Evolutionary conservation across 1,140 invertebrate genomes (phyloP), one percentile per base, ranked within the genome.

Genomic region (Gonioctena quinquepunctata): DNA sequence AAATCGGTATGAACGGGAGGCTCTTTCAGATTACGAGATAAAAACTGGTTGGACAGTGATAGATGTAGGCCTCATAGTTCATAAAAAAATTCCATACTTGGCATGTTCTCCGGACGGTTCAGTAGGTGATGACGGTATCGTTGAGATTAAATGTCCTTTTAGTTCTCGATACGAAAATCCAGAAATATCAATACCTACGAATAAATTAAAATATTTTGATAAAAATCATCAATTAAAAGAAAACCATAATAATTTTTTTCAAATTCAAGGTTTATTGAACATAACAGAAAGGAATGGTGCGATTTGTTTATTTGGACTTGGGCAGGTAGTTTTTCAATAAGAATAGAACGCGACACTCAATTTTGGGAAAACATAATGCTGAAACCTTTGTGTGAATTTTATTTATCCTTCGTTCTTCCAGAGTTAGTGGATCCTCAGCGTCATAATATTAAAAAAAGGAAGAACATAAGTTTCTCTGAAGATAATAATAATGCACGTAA

Each of bases 111-210:
- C 69, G 25, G 69, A 71, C 33, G 69, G 69, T 3, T 56, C 69
- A 2, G 8, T 69, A 19, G 65, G 65, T 16, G 27, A 60, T 18
- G 57, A 68, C 21, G 62, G 64, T 1, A 50, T 71, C 11, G 64
- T 72, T 18, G 66, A 72, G 60, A 27, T 70, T 21, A 72, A 72
- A 59, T 72, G 70, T 57, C 70, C 70, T 1, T 72, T 59, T 52
- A 49, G 33, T 28, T 25, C 42, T 21, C 22, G 67, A 69, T 52
- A 22, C 25, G 48, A 66, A n/a, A 54, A 54, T 54, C 50, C 50
- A 25, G 8, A 66, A 54, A n/a, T 25, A 52, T 66, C 25, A 66
- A 50, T 52, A 13, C 21, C 49, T 18, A 18, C 13, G 2, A 33
- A 62, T 49, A 52, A 42, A 52, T 56, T 66, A 11, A 26, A 52